These are phyloP conservation scores for Nephrotoma appendiculata DNA, from an alignment of 2,888 invertebrate genomes.

Conservation along the genomic window DNA sequence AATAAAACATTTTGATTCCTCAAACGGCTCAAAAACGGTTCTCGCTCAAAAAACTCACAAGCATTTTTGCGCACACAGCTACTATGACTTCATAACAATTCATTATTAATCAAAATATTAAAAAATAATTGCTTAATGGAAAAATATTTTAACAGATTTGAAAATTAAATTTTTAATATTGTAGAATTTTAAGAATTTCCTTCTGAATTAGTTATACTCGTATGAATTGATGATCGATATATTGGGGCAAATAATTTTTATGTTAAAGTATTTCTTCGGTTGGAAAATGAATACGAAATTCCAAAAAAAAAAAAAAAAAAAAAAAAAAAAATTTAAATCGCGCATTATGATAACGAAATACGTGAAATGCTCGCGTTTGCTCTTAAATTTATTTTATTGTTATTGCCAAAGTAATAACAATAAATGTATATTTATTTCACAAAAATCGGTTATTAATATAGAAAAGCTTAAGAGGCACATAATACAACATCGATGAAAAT, in stretches of 20 bases:
- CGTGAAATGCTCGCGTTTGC: not conserved
- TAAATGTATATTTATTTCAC: not conserved
- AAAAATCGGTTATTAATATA: not conserved
- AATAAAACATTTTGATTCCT: too few species aligned
- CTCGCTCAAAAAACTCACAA: too few species aligned
- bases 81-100: too few species aligned
- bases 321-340: not conserved
- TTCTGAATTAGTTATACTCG: too few species aligned
- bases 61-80: too few species aligned
- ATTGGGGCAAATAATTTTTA: too few species aligned
- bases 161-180: not conserved
- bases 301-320: not conserved
- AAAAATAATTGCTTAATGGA: not conserved
- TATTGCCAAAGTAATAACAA: not conserved
- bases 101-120: too few species aligned
- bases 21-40: too few species aligned
- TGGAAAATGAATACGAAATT: not conserved
- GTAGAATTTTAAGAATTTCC: not conserved
- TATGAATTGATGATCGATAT: too few species aligned
- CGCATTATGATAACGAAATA: not conserved
- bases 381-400: not conserved
- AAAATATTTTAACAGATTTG: not conserved
- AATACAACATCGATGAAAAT: not conserved
- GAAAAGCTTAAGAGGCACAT: not conserved
- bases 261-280: too few species aligned